phyloP scores from a whole-genome alignment of 2,113 vertebrate species.

The Amphiprion ocellaris region DNA sequence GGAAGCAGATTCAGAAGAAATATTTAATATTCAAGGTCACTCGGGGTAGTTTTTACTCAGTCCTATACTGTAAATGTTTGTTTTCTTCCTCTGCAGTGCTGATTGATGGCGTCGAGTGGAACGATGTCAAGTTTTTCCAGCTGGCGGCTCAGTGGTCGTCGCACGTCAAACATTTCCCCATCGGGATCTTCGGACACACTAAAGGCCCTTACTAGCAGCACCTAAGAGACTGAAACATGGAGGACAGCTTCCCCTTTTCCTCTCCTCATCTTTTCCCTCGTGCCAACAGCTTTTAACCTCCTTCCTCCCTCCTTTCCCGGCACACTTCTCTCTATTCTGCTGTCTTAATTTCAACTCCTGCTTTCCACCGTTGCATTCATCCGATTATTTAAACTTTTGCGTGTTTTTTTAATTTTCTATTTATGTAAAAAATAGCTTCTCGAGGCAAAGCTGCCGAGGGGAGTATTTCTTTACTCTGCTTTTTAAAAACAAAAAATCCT shows the following conservation, averaged over 20 bases:
- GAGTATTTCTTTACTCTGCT: constrained; percentile 73
- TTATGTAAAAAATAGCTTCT: constrained; percentile 65
- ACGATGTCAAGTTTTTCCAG: constrained; percentile 99
- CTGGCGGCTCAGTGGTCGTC: constrained; percentile 98
- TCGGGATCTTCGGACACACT: constrained; percentile 95
- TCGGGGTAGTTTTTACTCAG: too few species aligned
- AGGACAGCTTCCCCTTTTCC: constrained; percentile 42
- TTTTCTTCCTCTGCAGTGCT: constrained; percentile 84
- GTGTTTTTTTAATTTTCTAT: constrained; percentile 72
- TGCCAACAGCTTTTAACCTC: constrained; percentile 75
- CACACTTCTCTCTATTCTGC: constrained; percentile 56
- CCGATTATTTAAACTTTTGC: constrained; percentile 69
- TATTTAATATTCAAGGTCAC: too few species aligned
- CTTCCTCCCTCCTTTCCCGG: constrained; percentile 1
- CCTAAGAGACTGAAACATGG: constrained; percentile 64
- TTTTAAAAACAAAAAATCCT: constrained; percentile 71
- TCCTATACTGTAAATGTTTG: too few species aligned
- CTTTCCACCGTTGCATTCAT: constrained; percentile 56
- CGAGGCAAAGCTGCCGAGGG: constrained; percentile 54
- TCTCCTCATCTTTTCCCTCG: constrained; percentile 2
- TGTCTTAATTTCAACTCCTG: constrained; percentile 73
- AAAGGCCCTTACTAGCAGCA: constrained; percentile 90
- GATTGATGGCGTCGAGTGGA: constrained; percentile 97
- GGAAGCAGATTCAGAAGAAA: too few species aligned
- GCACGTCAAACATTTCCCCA: constrained; percentile 98